These are phyloP conservation scores for Carassius auratus DNA, from an alignment of 2,113 vertebrate genomes.

Conservation along the genomic window DNA sequence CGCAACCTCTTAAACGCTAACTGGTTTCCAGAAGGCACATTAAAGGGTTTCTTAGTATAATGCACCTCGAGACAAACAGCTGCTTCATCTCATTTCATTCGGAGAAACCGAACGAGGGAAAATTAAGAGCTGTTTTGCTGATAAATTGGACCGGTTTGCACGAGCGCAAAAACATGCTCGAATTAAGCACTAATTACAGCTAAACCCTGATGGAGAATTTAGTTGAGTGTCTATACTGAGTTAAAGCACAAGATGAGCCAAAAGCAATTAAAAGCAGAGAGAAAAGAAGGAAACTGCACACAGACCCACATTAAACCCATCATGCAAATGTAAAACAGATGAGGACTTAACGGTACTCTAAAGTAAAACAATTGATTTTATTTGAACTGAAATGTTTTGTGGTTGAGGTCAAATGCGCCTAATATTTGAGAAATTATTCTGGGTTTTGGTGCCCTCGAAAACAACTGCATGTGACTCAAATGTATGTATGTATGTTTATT, in stretches of 20 bases:
- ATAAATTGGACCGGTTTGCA: not conserved
- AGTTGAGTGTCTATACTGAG: not conserved
- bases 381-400: slow-evolving; percentile 19
- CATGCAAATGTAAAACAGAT: slow-evolving; percentile 19
- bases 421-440: not conserved
- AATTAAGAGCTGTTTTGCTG: not conserved
- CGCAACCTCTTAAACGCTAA: slow-evolving; percentile 28
- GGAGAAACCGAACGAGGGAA: not conserved
- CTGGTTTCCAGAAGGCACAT: slow-evolving; percentile 22
- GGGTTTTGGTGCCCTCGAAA: not conserved
- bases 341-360: not conserved
- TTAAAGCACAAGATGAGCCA: not conserved
- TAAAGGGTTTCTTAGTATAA: not conserved
- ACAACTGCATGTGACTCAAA: not conserved
- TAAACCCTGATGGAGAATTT: not conserved
- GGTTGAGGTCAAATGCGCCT: not conserved
- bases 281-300: not conserved
- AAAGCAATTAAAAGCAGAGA: slow-evolving; percentile 13
- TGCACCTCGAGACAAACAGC: not conserved
- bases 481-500: not conserved
- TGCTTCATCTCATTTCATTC: not conserved
- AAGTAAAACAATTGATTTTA: not conserved
- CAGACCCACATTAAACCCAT: slow-evolving; percentile 4
- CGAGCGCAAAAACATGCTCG: not conserved
- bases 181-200: slow-evolving; percentile 14